A percentile compares a stretch with the other conserved stretches of the same genome.
Conservation (phyloP, 2,113 vertebrate genomes). For the Dipodomys ordii region DNA sequence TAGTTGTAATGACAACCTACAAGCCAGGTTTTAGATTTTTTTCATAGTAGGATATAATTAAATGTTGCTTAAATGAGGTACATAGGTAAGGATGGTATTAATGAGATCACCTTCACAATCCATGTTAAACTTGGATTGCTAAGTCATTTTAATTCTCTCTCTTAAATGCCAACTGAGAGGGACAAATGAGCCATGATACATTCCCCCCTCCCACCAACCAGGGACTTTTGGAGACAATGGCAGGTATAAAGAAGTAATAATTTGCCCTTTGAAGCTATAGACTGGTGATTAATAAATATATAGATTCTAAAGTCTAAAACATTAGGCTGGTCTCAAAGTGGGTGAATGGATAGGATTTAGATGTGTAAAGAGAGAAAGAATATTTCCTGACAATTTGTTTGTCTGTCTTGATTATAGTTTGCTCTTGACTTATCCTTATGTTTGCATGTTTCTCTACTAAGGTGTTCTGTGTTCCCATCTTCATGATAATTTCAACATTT, state of each 20-base stretch:
- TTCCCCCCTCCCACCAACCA: background rate
- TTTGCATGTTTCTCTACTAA: background rate
- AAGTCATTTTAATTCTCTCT: slow-evolving; percentile 49
- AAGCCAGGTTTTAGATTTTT: too few relatives aligned
- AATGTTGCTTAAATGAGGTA: background rate
- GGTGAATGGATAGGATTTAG: background rate
- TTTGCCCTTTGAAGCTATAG: background rate
- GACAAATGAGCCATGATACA: background rate
- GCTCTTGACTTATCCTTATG: background rate
- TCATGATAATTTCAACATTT: background rate
- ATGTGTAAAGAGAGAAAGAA: too few relatives aligned
- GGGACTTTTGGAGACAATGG: background rate
- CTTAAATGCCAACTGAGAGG: background rate
- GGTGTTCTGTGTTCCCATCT: background rate
- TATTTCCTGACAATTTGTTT: too few relatives aligned
- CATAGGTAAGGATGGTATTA: background rate
- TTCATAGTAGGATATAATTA: background rate
- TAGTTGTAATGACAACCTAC: background rate
- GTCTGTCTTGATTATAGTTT: too few relatives aligned
- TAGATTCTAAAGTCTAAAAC: background rate
- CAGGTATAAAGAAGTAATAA: slow-evolving; percentile 17
- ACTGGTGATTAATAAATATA: background rate
- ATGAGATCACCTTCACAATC: slow-evolving; percentile 20
- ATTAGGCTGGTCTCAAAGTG: background rate
- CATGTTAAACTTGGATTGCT: background rate